Evolutionary conservation across 2,113 vertebrate species (phyloP).

Genomic region (Leptosomus discolor): DNA sequence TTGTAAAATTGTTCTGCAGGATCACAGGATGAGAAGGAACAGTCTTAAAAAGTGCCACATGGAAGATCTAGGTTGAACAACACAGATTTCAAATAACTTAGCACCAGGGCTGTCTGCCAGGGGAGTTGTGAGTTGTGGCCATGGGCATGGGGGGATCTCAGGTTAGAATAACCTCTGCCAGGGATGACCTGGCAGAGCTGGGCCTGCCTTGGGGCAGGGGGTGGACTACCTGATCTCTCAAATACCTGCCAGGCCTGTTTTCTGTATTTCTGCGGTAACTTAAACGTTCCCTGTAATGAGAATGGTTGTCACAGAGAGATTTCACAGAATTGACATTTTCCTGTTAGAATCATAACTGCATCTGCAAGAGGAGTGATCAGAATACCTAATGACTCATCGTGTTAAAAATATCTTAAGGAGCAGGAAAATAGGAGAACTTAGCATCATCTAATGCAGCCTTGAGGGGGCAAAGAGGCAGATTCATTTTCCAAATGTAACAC

Average conservation of each 20-base stretch:
- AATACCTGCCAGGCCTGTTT: background rate
- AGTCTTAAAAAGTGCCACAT: background rate
- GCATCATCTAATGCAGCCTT: constrained; percentile 5
- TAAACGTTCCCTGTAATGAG: background rate
- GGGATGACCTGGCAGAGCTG: background rate
- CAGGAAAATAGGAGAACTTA: constrained; percentile 25
- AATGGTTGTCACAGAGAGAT: background rate
- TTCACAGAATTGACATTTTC: background rate
- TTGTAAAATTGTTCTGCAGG: background rate
- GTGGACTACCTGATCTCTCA: background rate
- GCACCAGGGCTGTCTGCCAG: background rate
- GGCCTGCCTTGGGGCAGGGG: background rate
- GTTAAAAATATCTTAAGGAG: constrained; percentile 40
- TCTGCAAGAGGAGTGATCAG: constrained; percentile 33
- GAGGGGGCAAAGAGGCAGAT: background rate
- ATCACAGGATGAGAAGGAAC: background rate
- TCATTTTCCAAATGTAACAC: background rate
- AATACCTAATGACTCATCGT: constrained; percentile 52
- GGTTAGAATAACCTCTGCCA: background rate
- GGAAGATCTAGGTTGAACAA: background rate
- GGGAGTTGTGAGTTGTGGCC: background rate
- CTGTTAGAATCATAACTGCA: constrained; percentile 6
- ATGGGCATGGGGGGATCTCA: background rate
- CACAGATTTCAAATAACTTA: background rate
- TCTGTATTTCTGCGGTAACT: background rate